Base-by-base conservation (phyloP, 2,888 invertebrate species). In the Biston betularia region DNA sequence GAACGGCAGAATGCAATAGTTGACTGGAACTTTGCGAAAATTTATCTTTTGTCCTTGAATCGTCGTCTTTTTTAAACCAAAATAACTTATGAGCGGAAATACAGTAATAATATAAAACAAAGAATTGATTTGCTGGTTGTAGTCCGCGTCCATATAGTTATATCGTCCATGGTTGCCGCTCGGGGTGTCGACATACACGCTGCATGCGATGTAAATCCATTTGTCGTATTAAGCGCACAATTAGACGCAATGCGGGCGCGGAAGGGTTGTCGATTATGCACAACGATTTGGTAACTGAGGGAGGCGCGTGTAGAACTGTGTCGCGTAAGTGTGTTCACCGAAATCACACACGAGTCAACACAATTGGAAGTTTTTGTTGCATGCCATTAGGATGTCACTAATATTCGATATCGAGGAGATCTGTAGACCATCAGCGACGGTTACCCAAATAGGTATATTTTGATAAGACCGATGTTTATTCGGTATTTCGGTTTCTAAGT, bases 151-250 rank as follows among this genome's bases (percentile, higher is more conserved):
- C 42, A 42, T 33, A 42, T 42, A 54, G 54, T 54, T 42, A 54
- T 54, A 34, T 56, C 14, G 34, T 45, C 45, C 35, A 40, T 53
- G 11, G 55, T 55, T n/a, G 33, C 33, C 42, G 6, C 38, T 5
- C 45, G 49, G 46, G 38, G 54, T 54, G 57, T 57, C 35, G 50
- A 64, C 71, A 59, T 71, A 35, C 70, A 61, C 72, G 15, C 15
- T 14, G 38, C 15, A 61, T 78, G 79, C 84, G 86, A 87, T 85
- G 86, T 89, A 87, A 91, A 90, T 88, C 87, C 89, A 92, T 92
- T 92, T 91, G 91, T 92, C 91, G 89, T 88, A 92, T 91, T 91
- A 91, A 90, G 87, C 83, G 89, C 87, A 82, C 90, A 91, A 92
- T 93, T 92, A 92, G 83, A 75, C 77, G 77, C 79, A 82, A 90